Evolutionary conservation across 2,888 invertebrate species (phyloP).

Genomic region (Omphaloscelis lunosa): DNA sequence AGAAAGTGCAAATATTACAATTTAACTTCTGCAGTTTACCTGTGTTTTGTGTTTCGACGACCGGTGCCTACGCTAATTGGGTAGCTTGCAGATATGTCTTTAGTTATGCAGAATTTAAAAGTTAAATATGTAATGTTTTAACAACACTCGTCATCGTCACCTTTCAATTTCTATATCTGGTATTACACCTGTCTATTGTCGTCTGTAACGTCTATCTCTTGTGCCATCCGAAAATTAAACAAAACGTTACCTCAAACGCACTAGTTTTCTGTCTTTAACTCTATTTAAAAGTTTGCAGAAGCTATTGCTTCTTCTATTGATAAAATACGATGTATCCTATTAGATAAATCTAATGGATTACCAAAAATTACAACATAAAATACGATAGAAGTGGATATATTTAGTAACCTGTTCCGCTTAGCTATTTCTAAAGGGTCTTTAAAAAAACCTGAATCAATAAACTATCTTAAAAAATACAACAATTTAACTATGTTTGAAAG

Average conservation of each 20-base stretch:
- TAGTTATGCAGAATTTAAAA: neutral
- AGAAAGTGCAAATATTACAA: neutral
- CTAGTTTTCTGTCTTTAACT: too few species aligned
- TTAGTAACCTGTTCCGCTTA: too few species aligned
- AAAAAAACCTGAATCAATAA: too few species aligned
- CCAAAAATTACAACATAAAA: neutral
- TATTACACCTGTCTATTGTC: too few species aligned
- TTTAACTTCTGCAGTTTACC: neutral
- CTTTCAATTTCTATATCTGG: too few species aligned
- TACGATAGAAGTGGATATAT: too few species aligned
- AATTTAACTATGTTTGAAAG: too few species aligned
- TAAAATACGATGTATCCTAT: neutral
- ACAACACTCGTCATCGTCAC: too few species aligned
- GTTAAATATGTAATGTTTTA: neutral
- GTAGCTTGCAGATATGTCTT: neutral
- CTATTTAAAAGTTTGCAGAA: too few species aligned
- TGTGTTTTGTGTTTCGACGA: neutral
- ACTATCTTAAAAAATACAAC: too few species aligned
- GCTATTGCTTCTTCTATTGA: neutral
- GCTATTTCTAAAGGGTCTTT: too few species aligned
- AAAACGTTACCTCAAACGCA: neutral
- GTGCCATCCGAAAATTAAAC: neutral
- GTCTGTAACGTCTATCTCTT: too few species aligned
- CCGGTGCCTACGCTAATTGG: constrained; percentile 3
- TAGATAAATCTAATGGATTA: neutral